Conservation (phyloP, 2,888 invertebrate genomes). For the Leucozona laternaria region DNA sequence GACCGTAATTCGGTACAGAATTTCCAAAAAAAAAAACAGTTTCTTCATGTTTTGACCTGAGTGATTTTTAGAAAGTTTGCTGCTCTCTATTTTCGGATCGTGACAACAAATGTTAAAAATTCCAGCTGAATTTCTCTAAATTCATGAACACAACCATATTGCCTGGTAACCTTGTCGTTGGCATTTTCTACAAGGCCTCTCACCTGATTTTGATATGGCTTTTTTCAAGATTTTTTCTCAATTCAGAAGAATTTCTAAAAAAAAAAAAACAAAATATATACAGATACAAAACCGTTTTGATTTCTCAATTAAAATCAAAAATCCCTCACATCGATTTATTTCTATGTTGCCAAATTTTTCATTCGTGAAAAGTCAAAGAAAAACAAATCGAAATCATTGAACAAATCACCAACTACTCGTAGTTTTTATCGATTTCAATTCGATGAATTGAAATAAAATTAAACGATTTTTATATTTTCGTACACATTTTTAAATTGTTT, state of each 20-base stretch:
- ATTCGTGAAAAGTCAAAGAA: conserved; percentile 3
- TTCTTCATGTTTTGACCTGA: too few relatives aligned
- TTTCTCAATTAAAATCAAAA: conserved; percentile 9
- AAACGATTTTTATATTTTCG: conserved; percentile 1
- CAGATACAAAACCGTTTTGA: not conserved
- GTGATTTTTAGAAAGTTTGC: too few relatives aligned
- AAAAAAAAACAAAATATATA: not conserved
- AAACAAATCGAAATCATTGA: conserved; percentile 25
- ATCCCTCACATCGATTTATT: not conserved
- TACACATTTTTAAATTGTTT: conserved; percentile 6
- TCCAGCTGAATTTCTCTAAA: too few relatives aligned
- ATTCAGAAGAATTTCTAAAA: not conserved
- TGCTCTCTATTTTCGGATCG: too few relatives aligned
- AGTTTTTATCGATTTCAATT: conserved; percentile 22
- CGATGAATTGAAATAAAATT: conserved; percentile 23
- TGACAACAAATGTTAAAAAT: too few relatives aligned
- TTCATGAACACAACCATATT: not conserved
- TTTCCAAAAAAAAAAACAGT: too few relatives aligned
- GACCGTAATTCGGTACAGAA: too few relatives aligned
- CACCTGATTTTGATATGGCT: not conserved
- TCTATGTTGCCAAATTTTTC: conserved; percentile 14
- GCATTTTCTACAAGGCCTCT: not conserved
- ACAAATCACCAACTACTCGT: conserved; percentile 28
- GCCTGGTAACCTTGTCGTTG: not conserved
- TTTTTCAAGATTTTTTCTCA: not conserved